Base-by-base conservation (phyloP, 2,888 invertebrate species). In the Cosmia trapezina region DNA sequence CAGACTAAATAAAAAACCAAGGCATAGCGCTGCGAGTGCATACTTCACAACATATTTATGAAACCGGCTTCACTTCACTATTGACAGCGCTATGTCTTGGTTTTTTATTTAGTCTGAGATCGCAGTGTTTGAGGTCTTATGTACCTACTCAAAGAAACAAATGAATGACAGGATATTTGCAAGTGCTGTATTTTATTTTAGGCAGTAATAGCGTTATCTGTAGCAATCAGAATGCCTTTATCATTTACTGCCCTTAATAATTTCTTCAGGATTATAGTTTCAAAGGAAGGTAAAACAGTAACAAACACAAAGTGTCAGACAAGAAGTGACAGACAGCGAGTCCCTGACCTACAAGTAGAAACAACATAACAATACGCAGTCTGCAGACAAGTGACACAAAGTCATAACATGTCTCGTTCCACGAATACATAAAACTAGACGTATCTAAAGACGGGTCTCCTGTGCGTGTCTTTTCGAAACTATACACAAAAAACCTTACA, bases 351-450 rank as follows among this genome's bases (percentile, higher is more conserved):
- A 75, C 14, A 74, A 74, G 60, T 56, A 56, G 64, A 61, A 61
- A 71, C 47, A 65, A 66, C 62, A 65, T 51, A 74, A 75, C 64
- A 79, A 70, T 75, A 67, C 67, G 14, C 45, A 45, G 22, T 62
- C 61, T 63, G 54, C 69, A 84, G 56, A 76, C 37, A 73, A 65
- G 64, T 73, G 73, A 59, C 70, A 74, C 45, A 70, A 75, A 63
- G 57, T 84, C 80, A 74, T 78, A 78, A 82, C 73, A 82, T 73
- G 45, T 37, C 71, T 72, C 76, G 62, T 82, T 80, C 63, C 70
- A 59, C 14, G 66, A 65, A 78, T 41, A 60, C 43, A 61, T 70
- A 68, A 74, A 84, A 84, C 73, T 65, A 81, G 72, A 77, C 41
- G 54, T 66, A 54, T 65, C 49, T 54, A 28, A 28, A 28, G 28